phyloP scores from a whole-genome alignment of 35 echinoderm and acorn worm genomes.

The Patiria miniata region DNA sequence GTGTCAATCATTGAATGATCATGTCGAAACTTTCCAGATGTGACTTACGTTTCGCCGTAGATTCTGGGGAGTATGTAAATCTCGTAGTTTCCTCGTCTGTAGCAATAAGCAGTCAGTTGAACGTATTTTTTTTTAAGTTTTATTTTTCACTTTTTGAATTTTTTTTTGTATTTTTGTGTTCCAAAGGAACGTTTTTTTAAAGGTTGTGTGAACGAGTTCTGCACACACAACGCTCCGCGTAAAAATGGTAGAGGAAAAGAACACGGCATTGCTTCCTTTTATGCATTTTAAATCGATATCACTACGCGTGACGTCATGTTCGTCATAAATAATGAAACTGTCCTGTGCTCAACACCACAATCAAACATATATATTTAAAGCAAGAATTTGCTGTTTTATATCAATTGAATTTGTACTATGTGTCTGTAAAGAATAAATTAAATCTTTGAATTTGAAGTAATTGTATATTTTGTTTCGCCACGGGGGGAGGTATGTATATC shows the following conservation, averaged over 20 bases:
- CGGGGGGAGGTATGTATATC: too few relatives aligned
- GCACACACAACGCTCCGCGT: constrained; percentile 23
- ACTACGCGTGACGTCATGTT: constrained; percentile 2
- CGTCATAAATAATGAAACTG: too few relatives aligned
- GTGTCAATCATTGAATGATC: not conserved
- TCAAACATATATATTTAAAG: too few relatives aligned
- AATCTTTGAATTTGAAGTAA: too few relatives aligned
- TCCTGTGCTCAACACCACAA: too few relatives aligned
- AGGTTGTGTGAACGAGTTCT: constrained; percentile 20
- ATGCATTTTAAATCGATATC: not conserved
- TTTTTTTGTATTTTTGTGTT: constrained; percentile 17
- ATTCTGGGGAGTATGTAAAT: not conserved
- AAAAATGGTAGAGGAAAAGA: not conserved
- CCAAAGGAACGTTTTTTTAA: constrained; percentile 26
- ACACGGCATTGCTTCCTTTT: constrained; percentile 1
- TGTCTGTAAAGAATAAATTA: too few relatives aligned
- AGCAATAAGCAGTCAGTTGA: not conserved
- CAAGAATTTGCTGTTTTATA: too few relatives aligned
- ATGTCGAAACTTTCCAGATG: not conserved
- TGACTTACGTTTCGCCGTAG: not conserved
- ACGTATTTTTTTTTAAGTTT: not conserved
- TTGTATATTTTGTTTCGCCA: too few relatives aligned
- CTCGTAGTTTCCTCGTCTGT: constrained; percentile 16
- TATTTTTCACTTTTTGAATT: not conserved
- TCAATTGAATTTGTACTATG: too few relatives aligned